phyloP scores from a whole-genome alignment of 2,113 vertebrate genomes.

The Sinosuthora webbiana region DNA sequence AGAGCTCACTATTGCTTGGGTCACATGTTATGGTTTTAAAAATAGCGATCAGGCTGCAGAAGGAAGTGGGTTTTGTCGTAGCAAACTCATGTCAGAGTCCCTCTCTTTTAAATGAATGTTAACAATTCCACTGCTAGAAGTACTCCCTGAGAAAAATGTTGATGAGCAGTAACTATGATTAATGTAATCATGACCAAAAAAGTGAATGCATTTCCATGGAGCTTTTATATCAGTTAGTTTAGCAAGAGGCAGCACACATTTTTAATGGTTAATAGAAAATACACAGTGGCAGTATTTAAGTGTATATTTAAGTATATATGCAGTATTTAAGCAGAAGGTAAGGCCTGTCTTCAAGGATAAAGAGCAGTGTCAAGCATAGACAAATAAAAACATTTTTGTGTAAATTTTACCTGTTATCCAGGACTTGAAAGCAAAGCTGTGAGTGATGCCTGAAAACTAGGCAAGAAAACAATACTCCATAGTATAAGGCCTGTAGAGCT shows the following conservation, averaged over 20 bases:
- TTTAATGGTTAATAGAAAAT: neutral
- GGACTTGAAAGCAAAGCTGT: neutral
- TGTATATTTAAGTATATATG: too few species aligned
- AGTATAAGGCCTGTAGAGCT: too few species aligned
- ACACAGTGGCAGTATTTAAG: fast-evolving
- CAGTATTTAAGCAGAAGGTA: neutral
- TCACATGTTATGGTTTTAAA: fast-evolving
- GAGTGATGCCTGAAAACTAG: neutral
- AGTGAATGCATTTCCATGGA: neutral
- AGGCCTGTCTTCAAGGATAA: neutral
- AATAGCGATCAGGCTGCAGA: too few species aligned
- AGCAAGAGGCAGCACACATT: neutral
- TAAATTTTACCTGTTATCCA: neutral
- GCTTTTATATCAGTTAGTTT: neutral
- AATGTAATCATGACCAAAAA: neutral
- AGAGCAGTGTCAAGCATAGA: neutral
- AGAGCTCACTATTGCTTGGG: fast-evolving
- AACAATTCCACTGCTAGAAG: fast-evolving
- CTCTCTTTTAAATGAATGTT: fast-evolving
- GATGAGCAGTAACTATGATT: neutral
- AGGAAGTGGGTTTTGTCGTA: neutral
- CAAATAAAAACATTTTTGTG: neutral
- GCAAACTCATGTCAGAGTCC: fast-evolving
- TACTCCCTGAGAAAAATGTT: neutral
- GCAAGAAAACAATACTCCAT: neutral